Evolutionary conservation across 2,888 invertebrate genomes (phyloP).

Genomic region (Tetragnatha montana): DNA sequence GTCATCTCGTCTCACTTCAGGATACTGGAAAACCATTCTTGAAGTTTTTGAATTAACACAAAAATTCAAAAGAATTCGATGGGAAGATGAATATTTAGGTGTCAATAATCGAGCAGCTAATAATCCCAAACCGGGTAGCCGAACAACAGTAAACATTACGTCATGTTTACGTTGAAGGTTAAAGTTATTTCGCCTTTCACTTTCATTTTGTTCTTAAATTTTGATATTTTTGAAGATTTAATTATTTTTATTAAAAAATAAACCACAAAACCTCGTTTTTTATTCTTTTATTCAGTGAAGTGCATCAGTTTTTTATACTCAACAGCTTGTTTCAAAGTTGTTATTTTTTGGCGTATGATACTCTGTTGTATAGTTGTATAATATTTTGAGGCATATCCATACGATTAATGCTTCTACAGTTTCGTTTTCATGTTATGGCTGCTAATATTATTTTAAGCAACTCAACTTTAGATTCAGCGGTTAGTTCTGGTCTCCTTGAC

Average conservation of each 20-base stretch:
- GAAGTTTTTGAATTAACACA: background rate
- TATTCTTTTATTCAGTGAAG: no score
- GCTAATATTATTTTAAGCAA: constrained; percentile 8
- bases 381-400: no score
- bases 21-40: constrained; percentile 34
- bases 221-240: no score
- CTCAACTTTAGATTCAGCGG: constrained; percentile 25
- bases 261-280: no score
- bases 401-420: background rate
- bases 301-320: no score
- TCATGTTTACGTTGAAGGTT: background rate
- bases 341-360: no score
- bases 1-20: constrained; percentile 29
- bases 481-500: constrained; percentile 65
- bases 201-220: no score
- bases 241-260: no score
- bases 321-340: no score
- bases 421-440: background rate
- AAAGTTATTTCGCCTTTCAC: no score
- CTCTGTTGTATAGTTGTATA: no score
- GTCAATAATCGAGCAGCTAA: background rate
- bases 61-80: background rate
- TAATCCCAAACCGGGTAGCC: background rate
- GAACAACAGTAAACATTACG: background rate
- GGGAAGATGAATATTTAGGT: background rate